A percentile compares a stretch with the other conserved stretches of the same genome.
Evolutionary conservation across 2,113 vertebrate genomes (phyloP).

Genomic region (Pontoporia blainvillei): DNA sequence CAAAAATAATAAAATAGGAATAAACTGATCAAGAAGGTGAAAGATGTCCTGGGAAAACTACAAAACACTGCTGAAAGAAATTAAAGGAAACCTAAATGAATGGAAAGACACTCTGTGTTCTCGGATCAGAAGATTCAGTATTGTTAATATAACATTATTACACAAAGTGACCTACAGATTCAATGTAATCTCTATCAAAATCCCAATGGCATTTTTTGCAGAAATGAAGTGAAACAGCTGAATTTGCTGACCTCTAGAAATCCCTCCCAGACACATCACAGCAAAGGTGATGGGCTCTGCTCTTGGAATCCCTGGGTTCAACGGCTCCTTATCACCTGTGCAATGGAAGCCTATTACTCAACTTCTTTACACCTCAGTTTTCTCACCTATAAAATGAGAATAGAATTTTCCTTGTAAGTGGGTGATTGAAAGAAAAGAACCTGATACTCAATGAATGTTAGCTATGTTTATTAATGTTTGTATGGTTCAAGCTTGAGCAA

Average conservation of each 20-base stretch:
- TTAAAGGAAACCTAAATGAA: not conserved
- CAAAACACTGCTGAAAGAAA: not conserved
- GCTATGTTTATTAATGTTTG: conserved; percentile 13
- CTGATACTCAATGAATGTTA: not conserved
- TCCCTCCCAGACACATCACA: not conserved
- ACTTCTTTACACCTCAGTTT: not conserved
- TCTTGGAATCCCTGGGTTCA: not conserved
- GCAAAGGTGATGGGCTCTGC: not conserved
- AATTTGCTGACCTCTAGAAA: not conserved
- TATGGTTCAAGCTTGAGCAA: not conserved
- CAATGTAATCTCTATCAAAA: not conserved
- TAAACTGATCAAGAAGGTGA: not conserved
- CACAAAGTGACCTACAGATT: not conserved
- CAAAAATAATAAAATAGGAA: not conserved
- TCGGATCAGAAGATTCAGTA: not conserved
- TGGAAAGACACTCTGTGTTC: not conserved
- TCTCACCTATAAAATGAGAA: not conserved
- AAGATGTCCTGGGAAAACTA: not conserved
- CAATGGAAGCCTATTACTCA: not conserved
- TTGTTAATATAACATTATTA: not conserved
- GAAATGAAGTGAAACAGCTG: not conserved
- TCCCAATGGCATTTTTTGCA: not conserved
- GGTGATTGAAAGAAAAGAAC: not conserved
- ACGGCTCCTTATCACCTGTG: not conserved
- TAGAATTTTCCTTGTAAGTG: not conserved